Evolutionary conservation across 2,797 vertebrate species (phyloP).

Genomic region (Miichthys miiuy): DNA sequence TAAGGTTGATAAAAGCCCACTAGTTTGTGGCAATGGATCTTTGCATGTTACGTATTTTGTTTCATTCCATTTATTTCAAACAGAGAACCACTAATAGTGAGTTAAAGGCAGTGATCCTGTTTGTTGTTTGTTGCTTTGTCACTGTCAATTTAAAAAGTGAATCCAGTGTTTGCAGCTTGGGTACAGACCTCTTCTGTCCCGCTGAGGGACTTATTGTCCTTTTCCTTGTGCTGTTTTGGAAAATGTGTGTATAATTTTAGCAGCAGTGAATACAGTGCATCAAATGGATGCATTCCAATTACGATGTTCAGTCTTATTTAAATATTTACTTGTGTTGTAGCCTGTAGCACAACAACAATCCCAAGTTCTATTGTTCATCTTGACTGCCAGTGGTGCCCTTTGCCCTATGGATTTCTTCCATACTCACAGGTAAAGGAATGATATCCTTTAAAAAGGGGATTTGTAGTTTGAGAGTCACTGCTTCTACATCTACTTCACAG

Average conservation of each 20-base stretch:
- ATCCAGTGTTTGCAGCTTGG: neutral
- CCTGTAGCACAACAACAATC: neutral
- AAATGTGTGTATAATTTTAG: neutral
- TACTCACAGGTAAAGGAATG: too few species aligned
- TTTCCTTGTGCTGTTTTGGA: neutral
- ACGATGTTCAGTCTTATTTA: neutral
- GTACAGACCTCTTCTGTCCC: neutral
- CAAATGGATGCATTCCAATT: neutral
- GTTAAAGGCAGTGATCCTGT: neutral
- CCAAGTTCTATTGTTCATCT: neutral
- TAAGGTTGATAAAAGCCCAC: slow-evolving; percentile 15
- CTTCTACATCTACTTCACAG: slow-evolving; percentile 9
- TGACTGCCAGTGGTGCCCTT: neutral
- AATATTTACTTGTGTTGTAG: neutral
- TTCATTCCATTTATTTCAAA: neutral
- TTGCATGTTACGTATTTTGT: neutral
- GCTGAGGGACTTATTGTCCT: neutral
- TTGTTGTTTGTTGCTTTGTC: neutral
- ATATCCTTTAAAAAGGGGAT: neutral
- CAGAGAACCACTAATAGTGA: neutral
- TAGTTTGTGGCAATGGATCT: neutral
- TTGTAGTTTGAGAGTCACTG: slow-evolving; percentile 29
- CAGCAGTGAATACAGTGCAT: too few species aligned
- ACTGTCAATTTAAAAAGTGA: neutral
- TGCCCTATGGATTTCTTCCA: too few species aligned